Base-by-base conservation (phyloP, 2,888 invertebrate species). In the Lasioglossum morio region DNA sequence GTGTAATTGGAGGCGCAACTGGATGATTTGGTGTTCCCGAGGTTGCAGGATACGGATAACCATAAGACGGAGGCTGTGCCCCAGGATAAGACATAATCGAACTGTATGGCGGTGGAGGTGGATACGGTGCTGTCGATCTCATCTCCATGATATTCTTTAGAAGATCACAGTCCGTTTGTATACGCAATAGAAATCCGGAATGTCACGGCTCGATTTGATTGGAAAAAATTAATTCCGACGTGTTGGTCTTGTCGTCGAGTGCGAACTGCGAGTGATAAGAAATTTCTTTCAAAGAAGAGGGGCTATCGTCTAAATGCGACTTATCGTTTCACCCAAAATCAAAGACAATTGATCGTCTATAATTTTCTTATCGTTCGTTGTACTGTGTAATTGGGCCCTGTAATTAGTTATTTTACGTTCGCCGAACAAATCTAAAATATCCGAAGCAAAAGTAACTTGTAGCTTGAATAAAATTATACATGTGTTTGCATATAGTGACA, bases 351-450 rank as follows among this genome's bases (percentile, higher is more conserved):
- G 30, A 27, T 60, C 27, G 27, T 4, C 4, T 4, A 30, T 63
- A 30, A 63, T 30, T 0, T 5, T 27, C 16, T 63, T 30, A 63
- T 30, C 63, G 7, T 16, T 27, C 27, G n/a, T n/a, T n/a, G n/a
- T n/a, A n/a, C n/a, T 53, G n/a, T 82, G 73, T 66, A 72, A 72
- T 78, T 16, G 66, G 23, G 40, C 48, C 30, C 66, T 46, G 40
- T 79, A 82, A 82, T 82, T 82, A 82, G 23, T 53, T 60, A 30
- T 66, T 53, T 79, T 40, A 53, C 73, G 19, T n/a, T 66, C 73
- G 40, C 66, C 79, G 46, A 79, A 63, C 66, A 66, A 69, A 72
- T 72, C 23, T 34, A 34, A 34, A 34, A 34, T 34, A 34, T 34
- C 34, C 10, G n/a, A 57, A n/a, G 53, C n/a, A 0, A 2, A n/a